Evolutionary conservation across 2,113 vertebrate species (phyloP).

Genomic region (Lonchura striata): DNA sequence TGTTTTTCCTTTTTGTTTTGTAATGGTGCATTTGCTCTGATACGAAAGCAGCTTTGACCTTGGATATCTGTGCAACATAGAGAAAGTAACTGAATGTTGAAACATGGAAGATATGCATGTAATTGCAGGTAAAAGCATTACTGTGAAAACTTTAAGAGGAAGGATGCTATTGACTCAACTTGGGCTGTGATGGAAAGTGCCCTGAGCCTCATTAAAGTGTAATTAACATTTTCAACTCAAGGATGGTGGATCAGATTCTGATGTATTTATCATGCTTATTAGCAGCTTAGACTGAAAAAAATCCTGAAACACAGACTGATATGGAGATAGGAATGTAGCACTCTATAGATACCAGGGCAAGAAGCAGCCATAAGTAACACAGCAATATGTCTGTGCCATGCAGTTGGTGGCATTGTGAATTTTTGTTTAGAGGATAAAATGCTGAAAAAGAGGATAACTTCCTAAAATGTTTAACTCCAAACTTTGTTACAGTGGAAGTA

Average conservation of each 20-base stretch:
- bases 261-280: neutral
- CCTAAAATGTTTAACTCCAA: neutral
- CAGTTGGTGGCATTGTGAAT: neutral
- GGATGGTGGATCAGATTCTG: neutral
- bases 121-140: neutral
- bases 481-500: neutral
- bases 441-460: neutral
- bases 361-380: neutral
- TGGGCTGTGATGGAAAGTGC: neutral
- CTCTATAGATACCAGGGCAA: neutral
- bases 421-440: neutral
- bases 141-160: neutral
- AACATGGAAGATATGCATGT: neutral
- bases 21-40: neutral
- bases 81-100: neutral
- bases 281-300: neutral
- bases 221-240: neutral
- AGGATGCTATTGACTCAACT: neutral
- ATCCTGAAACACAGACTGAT: neutral
- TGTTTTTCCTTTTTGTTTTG: neutral
- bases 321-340: neutral
- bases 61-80: neutral
- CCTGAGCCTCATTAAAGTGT: neutral
- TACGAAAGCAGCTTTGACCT: neutral
- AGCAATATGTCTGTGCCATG: neutral